Conservation (phyloP, 2,888 invertebrate species). For the Drosophila neotestacea region DNA sequence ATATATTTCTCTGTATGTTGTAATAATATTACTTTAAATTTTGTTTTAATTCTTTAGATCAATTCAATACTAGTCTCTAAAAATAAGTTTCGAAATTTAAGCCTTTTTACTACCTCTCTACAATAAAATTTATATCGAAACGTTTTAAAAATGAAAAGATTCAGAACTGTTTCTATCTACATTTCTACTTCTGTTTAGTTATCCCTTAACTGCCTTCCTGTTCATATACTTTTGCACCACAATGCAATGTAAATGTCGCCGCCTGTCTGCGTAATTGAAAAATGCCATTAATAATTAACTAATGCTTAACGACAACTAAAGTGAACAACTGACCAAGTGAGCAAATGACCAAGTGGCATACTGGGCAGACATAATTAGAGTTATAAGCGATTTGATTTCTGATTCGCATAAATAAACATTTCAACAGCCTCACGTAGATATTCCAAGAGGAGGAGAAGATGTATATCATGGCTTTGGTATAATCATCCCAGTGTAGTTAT, state of each 20-base stretch:
- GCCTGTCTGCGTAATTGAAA: constrained; percentile 77
- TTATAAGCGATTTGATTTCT: constrained; percentile 44
- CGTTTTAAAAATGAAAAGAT: neutral
- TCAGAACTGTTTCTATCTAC: neutral
- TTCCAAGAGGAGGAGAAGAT: constrained; percentile 14
- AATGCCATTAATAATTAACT: constrained; percentile 68
- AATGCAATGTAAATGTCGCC: constrained; percentile 66
- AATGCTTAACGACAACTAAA: constrained; percentile 32
- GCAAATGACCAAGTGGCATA: constrained; percentile 19
- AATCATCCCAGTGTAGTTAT: constrained; percentile 50
- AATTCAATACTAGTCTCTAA: too few species aligned
- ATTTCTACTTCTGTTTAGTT: too few species aligned
- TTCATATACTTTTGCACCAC: constrained; percentile 29
- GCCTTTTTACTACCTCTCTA: neutral
- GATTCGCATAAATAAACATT: constrained; percentile 64
- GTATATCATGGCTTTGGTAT: constrained; percentile 39
- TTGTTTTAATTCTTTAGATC: too few species aligned
- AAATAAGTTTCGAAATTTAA: neutral
- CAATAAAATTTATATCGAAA: too few species aligned
- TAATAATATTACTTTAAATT: too few species aligned
- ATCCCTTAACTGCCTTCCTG: neutral
- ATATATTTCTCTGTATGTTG: too few species aligned
- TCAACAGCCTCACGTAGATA: constrained; percentile 27
- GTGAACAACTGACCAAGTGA: constrained; percentile 15
- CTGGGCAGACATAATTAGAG: constrained; percentile 58